These are phyloP conservation scores for Cyrtodaria siliqua DNA, from an alignment of 2,888 invertebrate species.

Conservation along the genomic window DNA sequence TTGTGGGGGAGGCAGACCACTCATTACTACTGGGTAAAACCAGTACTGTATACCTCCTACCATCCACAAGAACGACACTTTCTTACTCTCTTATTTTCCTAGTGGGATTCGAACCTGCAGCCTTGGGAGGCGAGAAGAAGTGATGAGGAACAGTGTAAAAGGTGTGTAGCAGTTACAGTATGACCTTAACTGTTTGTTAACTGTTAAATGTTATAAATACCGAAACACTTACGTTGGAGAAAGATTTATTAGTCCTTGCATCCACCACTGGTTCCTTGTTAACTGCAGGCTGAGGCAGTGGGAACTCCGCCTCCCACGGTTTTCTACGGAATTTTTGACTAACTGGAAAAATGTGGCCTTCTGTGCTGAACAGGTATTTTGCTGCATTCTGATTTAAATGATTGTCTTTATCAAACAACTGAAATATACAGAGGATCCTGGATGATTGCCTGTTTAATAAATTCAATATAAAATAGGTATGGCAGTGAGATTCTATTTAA, in stretches of 20 bases:
- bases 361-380: constrained; percentile 88
- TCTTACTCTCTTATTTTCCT: no score
- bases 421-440: no score
- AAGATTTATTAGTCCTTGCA: constrained; percentile 68
- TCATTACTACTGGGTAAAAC: no score
- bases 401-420: constrained; percentile 89
- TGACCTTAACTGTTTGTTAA: no score
- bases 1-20: no score
- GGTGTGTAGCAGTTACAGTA: not conserved
- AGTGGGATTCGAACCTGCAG: no score
- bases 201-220: not conserved
- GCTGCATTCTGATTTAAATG: constrained; percentile 87
- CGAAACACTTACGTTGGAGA: constrained; percentile 71
- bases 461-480: no score
- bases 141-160: not conserved
- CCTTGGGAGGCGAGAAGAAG: not conserved
- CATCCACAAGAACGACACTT: no score
- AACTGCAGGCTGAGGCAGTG: constrained; percentile 1
- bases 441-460: no score
- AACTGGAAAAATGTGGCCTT: constrained; percentile 88
- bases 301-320: constrained; percentile 60
- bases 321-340: constrained; percentile 72
- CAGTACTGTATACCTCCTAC: no score
- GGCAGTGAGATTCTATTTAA: no score
- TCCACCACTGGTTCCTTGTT: constrained; percentile 62